Evolutionary conservation across 2,888 invertebrate species (phyloP).

Genomic region (Rhaphigaster nebulosa): DNA sequence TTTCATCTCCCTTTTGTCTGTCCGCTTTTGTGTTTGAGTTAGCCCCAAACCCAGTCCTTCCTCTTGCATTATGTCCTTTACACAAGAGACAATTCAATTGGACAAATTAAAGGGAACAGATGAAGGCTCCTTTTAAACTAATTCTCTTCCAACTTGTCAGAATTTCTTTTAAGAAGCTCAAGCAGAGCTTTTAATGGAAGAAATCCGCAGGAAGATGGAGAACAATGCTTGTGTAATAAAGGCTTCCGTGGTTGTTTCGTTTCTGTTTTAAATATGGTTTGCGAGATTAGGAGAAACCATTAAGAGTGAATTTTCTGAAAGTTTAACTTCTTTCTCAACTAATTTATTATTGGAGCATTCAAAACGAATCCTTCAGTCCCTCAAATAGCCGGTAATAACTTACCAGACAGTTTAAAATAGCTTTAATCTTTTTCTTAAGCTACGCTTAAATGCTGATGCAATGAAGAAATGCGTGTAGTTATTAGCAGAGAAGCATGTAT

Average conservation of each 20-base stretch:
- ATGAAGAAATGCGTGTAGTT: no score
- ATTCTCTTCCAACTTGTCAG: not conserved
- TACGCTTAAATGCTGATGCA: no score
- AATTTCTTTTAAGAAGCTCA: conserved; percentile 20
- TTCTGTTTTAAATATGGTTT: not conserved
- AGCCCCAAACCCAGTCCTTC: conserved; percentile 12
- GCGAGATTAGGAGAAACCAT: not conserved
- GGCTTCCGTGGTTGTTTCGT: not conserved
- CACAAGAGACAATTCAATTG: conserved; percentile 47
- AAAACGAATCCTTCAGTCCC: no score
- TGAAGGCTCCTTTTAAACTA: conserved; percentile 46
- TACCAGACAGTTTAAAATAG: no score
- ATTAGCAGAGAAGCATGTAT: no score
- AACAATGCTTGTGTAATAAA: not conserved
- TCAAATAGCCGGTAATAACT: no score
- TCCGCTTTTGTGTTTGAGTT: conserved; percentile 45
- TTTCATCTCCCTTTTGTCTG: conserved; percentile 53
- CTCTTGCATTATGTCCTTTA: conserved; percentile 44
- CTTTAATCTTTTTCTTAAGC: no score
- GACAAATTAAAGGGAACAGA: conserved; percentile 52
- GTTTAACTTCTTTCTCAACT: not conserved
- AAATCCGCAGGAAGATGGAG: not conserved
- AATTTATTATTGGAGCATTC: no score
- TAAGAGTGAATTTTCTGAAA: not conserved
- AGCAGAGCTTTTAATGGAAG: not conserved